phyloP scores from a whole-genome alignment of 2,797 vertebrate species.

The Margarornis squamiger region DNA sequence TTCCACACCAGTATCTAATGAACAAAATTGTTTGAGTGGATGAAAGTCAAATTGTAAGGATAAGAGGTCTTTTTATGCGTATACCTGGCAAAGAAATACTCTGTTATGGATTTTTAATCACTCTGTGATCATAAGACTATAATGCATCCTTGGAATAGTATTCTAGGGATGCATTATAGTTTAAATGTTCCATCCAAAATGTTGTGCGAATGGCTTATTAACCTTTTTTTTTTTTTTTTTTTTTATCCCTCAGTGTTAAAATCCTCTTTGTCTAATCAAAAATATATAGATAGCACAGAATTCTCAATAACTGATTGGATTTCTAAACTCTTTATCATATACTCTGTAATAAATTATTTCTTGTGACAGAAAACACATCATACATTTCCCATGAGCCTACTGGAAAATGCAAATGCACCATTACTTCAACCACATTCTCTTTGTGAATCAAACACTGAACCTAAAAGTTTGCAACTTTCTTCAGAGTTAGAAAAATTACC shows the following conservation, averaged over 20 bases:
- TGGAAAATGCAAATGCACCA: not conserved
- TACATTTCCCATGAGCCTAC: not conserved
- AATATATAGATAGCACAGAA: not conserved
- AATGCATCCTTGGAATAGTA: not conserved
- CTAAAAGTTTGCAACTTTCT: not conserved
- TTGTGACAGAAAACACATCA: not conserved
- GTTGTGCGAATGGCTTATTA: not conserved
- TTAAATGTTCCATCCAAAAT: not conserved
- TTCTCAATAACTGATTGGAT: not conserved
- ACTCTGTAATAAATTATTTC: not conserved
- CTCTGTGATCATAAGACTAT: not conserved
- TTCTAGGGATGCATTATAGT: not conserved
- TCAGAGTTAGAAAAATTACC: not conserved
- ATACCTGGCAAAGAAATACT: not conserved
- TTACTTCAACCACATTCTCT: not conserved
- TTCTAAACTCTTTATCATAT: not conserved
- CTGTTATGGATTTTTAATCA: constrained; percentile 5
- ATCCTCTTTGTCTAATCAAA: not conserved
- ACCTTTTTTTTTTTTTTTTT: too few species aligned
- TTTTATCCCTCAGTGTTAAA: not conserved
- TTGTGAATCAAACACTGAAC: not conserved
- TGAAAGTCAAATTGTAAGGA: constrained; percentile 35
- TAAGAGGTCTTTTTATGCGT: constrained; percentile 7
- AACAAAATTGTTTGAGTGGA: constrained; percentile 25
- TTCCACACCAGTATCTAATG: not conserved